phyloP scores from a whole-genome alignment of 23 tunicate genomes.

The Halocynthia aurantium region DNA sequence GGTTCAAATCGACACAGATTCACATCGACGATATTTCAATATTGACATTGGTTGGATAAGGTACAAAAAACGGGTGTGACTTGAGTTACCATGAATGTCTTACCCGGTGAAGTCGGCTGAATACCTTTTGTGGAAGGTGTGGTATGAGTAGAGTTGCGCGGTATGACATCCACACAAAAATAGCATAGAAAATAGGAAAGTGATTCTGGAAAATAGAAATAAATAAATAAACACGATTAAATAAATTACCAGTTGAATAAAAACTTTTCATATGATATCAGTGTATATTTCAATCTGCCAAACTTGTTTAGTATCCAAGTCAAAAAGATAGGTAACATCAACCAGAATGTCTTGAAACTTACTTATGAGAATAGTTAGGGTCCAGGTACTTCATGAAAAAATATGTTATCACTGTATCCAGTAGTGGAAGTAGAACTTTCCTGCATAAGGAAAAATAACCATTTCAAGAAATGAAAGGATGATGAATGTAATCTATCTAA shows the following conservation, averaged over 20 bases:
- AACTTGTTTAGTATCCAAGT: too few relatives aligned
- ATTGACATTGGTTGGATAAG: too few relatives aligned
- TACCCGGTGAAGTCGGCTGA: conserved; percentile 70
- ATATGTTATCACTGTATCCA: conserved; percentile 7
- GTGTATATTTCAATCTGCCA: too few relatives aligned
- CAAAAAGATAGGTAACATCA: too few relatives aligned
- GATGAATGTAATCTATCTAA: too few relatives aligned
- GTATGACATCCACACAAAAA: conserved; percentile 35
- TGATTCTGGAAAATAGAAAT: conserved; percentile 23
- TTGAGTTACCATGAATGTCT: not conserved
- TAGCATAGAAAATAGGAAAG: conserved; percentile 51
- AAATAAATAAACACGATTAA: not conserved
- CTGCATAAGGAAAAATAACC: not conserved
- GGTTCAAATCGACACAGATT: too few relatives aligned
- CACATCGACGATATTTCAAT: too few relatives aligned
- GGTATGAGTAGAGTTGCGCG: conserved; percentile 6
- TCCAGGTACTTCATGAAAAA: conserved; percentile 19
- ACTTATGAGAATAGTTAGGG: conserved; percentile 24
- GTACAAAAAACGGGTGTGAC: too few relatives aligned
- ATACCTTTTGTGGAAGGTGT: not conserved
- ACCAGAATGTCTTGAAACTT: not conserved
- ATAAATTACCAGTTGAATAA: not conserved
- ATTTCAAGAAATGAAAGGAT: too few relatives aligned
- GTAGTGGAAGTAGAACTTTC: conserved; percentile 3
- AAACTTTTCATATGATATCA: too few relatives aligned